A percentile compares a stretch with the other conserved stretches of the same genome.
Evolutionary conservation across 2,888 invertebrate genomes (phyloP).

Genomic region (Leucoma salicis): DNA sequence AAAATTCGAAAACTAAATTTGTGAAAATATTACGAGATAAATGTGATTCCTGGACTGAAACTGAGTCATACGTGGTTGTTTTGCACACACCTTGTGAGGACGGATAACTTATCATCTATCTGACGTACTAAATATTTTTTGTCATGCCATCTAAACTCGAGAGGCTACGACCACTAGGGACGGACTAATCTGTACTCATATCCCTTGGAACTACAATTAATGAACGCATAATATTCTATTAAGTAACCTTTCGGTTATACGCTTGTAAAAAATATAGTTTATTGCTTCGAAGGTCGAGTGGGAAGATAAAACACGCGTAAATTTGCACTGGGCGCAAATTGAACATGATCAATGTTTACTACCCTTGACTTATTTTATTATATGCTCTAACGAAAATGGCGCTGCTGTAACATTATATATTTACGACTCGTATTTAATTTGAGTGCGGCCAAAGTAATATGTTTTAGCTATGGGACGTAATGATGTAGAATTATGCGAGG

Average conservation of each 20-base stretch:
- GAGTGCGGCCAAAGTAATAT: constrained; percentile 22
- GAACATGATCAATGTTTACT: constrained; percentile 22
- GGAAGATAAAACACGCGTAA: constrained; percentile 12
- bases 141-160: background rate
- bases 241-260: constrained; percentile 1
- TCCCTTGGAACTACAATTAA: constrained; percentile 20
- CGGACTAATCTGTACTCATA: constrained; percentile 16
- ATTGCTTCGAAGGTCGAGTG: constrained; percentile 7
- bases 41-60: background rate
- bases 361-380: constrained; percentile 9
- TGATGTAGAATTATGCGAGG: constrained; percentile 23
- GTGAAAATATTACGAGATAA: background rate
- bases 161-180: constrained; percentile 15
- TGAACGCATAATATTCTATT: constrained; percentile 7
- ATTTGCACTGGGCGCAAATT: constrained; percentile 13
- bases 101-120: background rate
- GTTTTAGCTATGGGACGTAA: constrained; percentile 7
- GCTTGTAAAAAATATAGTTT: constrained; percentile 4
- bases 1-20: background rate
- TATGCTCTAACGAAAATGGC: constrained; percentile 8
- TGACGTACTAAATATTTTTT: background rate
- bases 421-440: constrained; percentile 17
- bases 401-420: constrained; percentile 10
- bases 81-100: background rate
- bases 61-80: background rate